Conservation (phyloP, 2,888 invertebrate species). For the Hypolimnas misippus region DNA sequence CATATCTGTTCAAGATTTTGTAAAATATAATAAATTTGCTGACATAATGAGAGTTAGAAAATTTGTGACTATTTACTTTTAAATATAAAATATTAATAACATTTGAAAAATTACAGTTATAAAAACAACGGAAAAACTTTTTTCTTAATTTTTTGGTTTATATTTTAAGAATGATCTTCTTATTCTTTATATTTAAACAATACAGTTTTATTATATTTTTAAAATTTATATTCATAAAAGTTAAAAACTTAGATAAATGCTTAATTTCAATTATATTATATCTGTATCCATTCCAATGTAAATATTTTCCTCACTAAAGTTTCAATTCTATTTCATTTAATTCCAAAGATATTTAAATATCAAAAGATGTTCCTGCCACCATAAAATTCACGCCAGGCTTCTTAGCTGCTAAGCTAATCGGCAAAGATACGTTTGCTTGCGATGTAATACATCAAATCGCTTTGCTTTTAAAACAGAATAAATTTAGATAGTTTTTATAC, state of each 20-base stretch:
- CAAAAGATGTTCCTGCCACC: conserved; percentile 61
- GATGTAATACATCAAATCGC: conserved; percentile 59
- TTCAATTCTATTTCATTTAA: no score
- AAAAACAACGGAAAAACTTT: no score
- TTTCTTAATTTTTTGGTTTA: no score
- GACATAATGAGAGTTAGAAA: no score
- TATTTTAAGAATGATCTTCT: not conserved
- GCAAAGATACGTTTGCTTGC: conserved; percentile 36
- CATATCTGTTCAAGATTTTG: no score
- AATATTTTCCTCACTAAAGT: no score
- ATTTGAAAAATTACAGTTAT: not conserved
- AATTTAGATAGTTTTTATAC: conserved; percentile 17
- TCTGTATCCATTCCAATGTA: not conserved
- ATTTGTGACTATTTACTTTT: no score
- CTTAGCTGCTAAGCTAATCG: conserved; percentile 53
- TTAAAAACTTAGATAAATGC: no score
- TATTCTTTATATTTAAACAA: no score
- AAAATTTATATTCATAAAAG: no score
- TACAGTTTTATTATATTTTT: not conserved
- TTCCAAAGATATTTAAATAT: conserved; percentile 1
- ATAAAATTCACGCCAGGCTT: conserved; percentile 46
- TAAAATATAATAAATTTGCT: no score
- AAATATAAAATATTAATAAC: not conserved
- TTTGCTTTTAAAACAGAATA: conserved; percentile 54
- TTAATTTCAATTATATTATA: no score